Conservation (phyloP, 2,113 vertebrate genomes). For the Trematomus loennbergii region DNA sequence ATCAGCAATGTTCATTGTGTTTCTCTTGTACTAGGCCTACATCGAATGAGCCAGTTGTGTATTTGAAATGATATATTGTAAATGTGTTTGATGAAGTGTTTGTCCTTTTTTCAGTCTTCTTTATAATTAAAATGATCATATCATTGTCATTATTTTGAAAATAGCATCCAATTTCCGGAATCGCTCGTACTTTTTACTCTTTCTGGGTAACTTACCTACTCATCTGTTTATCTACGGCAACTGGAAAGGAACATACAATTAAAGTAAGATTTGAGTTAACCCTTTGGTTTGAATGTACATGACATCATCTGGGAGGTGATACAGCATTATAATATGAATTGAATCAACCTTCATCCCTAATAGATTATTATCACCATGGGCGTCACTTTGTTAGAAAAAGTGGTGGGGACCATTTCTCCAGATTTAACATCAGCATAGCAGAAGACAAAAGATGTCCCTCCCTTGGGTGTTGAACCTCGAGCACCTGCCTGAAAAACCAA, state of each 20-base stretch:
- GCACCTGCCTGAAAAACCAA: too few species aligned
- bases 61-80: rapidly evolving
- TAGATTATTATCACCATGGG: too few species aligned
- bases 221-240: conserved; percentile 38
- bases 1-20: neutral
- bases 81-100: rapidly evolving
- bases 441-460: too few species aligned
- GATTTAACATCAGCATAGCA: too few species aligned
- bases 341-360: too few species aligned
- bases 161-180: neutral
- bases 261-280: rapidly evolving
- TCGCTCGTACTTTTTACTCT: rapidly evolving
- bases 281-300: neutral
- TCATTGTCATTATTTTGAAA: conserved; percentile 7
- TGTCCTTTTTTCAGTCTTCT: neutral
- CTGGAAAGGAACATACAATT: neutral
- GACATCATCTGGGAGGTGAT: conserved; percentile 28
- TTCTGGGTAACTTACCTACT: neutral
- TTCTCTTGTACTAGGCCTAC: too few species aligned
- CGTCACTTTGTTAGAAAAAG: too few species aligned
- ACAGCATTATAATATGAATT: too few species aligned
- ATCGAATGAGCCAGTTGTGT: too few species aligned
- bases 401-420: too few species aligned
- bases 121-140: neutral
- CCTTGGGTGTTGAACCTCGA: too few species aligned